These are phyloP conservation scores for Clarias fuscus DNA, from an alignment of 2,797 vertebrate species.

Conservation along the genomic window DNA sequence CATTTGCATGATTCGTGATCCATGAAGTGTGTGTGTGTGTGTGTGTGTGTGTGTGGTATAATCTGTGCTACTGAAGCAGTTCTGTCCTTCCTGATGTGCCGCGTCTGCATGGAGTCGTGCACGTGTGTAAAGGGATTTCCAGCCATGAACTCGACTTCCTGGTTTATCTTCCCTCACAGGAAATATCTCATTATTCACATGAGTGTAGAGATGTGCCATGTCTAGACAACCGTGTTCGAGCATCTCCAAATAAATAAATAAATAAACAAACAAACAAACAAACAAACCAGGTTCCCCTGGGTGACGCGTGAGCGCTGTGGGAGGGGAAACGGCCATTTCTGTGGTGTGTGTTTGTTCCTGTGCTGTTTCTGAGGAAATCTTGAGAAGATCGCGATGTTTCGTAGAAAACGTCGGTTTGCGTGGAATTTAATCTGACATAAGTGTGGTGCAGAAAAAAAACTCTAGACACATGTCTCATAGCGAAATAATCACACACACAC, in stretches of 20 bases:
- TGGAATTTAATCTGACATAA: neutral
- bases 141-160: neutral
- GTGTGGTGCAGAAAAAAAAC: neutral
- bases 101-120: no score
- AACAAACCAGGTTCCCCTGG: neutral
- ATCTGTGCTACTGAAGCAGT: neutral
- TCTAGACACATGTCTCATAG: no score
- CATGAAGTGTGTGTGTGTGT: neutral
- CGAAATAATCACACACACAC: no score
- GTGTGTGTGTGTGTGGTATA: neutral
- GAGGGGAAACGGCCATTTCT: neutral
- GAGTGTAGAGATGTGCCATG: neutral
- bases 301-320: neutral
- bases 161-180: neutral
- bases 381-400: neutral
- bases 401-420: neutral
- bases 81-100: neutral
- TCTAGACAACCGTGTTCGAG: neutral
- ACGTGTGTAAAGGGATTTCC: neutral
- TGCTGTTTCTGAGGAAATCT: neutral
- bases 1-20: neutral
- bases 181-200: neutral
- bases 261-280: no score
- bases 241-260: no score
- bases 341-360: constrained; percentile 6